Percentiles rank a stretch among this genome's conserved stretches.
Conservation (phyloP, 1,140 invertebrate species). For the Pseudomyrmex dendroicus region DNA sequence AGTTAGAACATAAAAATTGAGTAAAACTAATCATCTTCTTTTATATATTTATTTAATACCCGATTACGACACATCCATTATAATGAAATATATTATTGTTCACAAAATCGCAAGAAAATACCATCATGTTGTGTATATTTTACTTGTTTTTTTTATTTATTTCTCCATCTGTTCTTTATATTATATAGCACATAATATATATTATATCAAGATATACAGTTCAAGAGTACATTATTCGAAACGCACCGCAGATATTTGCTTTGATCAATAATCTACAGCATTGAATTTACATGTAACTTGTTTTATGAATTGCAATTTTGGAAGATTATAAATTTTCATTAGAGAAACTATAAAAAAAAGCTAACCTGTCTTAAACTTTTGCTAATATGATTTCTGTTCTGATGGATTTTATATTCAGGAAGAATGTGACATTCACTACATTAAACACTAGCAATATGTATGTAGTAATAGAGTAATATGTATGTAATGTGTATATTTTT, state of each 20-base stretch:
- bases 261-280: neutral
- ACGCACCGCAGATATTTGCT: neutral
- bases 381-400: too few relatives aligned
- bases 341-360: too few relatives aligned
- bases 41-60: conserved; percentile 61
- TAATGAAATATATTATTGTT: conserved; percentile 37
- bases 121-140: conserved; percentile 23
- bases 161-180: neutral
- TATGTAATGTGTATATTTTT: neutral
- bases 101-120: conserved; percentile 58
- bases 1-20: neutral
- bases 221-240: neutral
- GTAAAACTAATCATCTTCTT: conserved; percentile 3
- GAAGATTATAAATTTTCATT: too few relatives aligned
- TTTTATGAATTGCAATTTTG: too few relatives aligned
- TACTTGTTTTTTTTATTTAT: neutral
- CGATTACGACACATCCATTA: conserved; percentile 34
- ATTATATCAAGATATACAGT: too few relatives aligned
- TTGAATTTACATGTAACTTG: neutral
- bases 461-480: conserved; percentile 28
- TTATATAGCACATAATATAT: neutral
- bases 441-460: conserved; percentile 45
- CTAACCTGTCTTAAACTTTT: too few relatives aligned
- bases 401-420: too few relatives aligned
- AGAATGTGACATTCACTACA: conserved; percentile 3